Evolutionary conservation across 2,797 vertebrate genomes (phyloP).

Genomic region (Chelmon rostratus): DNA sequence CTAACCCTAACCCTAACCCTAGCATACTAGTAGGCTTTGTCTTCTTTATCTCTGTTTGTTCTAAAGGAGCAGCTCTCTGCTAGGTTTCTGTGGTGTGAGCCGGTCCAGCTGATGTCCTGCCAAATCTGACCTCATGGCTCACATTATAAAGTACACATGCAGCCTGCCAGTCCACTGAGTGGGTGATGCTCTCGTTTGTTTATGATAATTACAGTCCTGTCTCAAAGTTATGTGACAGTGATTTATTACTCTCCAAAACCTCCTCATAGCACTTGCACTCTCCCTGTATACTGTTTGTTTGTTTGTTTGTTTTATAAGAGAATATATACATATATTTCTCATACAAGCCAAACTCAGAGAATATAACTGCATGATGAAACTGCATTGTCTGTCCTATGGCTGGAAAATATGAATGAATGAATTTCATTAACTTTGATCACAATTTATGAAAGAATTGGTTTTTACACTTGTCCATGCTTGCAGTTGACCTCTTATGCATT

Average conservation of each 20-base stretch:
- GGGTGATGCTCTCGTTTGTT: constrained; percentile 14
- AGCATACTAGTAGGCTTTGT: background rate
- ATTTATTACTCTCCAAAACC: constrained; percentile 23
- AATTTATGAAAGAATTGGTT: no score
- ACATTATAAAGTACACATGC: constrained; percentile 17
- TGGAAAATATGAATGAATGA: no score
- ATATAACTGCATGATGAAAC: background rate
- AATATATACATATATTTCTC: background rate
- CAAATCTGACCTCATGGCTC: constrained; percentile 15
- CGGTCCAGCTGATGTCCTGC: constrained; percentile 6
- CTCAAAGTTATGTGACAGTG: constrained; percentile 20
- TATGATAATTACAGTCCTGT: constrained; percentile 35
- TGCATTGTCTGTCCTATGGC: background rate
- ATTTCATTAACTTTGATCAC: no score
- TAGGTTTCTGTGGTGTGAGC: background rate
- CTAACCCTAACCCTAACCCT: background rate
- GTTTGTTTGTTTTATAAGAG: no score
- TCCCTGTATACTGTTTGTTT: background rate
- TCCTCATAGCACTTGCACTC: background rate
- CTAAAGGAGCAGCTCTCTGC: background rate
- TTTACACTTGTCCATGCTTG: no score
- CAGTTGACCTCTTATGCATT: background rate
- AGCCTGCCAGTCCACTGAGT: constrained; percentile 16
- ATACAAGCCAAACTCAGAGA: background rate
- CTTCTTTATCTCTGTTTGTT: background rate